Evolutionary conservation across 2,113 vertebrate species (phyloP), one percentile per base, ranked within the genome.

Genomic region (Lasiurus borealis): DNA sequence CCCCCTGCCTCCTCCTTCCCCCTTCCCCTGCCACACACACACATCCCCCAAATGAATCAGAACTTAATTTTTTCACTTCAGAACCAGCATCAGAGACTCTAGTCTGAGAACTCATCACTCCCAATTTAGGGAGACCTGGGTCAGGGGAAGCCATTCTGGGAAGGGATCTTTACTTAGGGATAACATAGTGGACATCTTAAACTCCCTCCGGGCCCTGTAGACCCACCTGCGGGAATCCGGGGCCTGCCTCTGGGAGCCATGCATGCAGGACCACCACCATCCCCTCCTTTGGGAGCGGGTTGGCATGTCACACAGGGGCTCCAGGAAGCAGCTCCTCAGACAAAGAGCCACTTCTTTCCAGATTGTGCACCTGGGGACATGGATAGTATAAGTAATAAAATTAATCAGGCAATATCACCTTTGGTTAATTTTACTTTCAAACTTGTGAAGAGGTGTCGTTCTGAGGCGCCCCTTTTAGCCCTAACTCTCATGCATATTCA

Each of bases 101-200:
- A 97, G 97, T 97, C 97, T 97, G 95, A 92, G 59, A 92, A 92
- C 94, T 97, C 97, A 97, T 97, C 97, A 97, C 89, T 91, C 96
- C 59, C 95, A 95, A 52, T 36, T 77, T 78, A 83, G 90, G 72
- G 91, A 95, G 34, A 89, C 4, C 80, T 59, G 92, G 92, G 81
- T 69, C 48, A 62, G 72, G 44, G 0, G 19, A 44, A 21, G 34
- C 7, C 48, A 48, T 15, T 48, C 27, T 31, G 25, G 8, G 23
- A 54, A 59, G 15, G 4, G 19, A 69, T 31, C 1, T 93, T 54
- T 23, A 13, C 8, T 50, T 71, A 69, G 57, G 1, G 8, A 4
- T 7, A n/a, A 64, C 8, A 44, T 2, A 3, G 40, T 0, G 1
- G 4, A 18, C 7, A 1, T 62, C 76, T 40, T 71, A 36, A 46